Conservation (phyloP, 1,140 invertebrate genomes). For the Heliothis virescens region DNA sequence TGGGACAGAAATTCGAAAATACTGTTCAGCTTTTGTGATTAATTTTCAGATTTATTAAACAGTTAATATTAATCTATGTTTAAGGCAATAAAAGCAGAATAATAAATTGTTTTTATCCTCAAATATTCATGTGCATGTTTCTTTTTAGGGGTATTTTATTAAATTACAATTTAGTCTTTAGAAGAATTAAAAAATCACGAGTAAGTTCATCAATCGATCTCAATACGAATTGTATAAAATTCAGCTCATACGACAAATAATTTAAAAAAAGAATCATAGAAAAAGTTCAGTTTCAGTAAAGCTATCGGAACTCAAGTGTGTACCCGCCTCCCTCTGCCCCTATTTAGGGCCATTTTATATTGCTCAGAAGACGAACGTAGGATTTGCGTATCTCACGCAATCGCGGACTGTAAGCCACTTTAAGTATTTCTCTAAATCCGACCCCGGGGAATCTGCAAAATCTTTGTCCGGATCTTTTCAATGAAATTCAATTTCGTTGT, state of each 20-base stretch:
- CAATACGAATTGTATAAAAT: not conserved
- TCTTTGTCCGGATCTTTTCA: constrained; percentile 72
- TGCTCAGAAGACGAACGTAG: constrained; percentile 60
- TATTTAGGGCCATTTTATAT: constrained; percentile 62
- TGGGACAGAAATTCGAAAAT: not conserved
- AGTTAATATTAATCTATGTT: not conserved
- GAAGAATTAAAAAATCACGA: no score
- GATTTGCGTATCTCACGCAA: constrained; percentile 74
- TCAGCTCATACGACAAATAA: not conserved
- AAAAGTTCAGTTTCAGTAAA: not conserved
- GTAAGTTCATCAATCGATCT: no score
- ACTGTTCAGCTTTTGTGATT: not conserved
- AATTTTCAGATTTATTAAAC: not conserved
- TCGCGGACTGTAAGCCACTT: constrained; percentile 70
- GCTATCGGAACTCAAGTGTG: not conserved
- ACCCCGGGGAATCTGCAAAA: constrained; percentile 64
- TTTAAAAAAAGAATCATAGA: not conserved
- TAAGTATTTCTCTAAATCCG: constrained; percentile 69
- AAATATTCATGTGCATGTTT: no score
- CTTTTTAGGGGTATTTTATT: no score
- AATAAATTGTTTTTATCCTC: no score
- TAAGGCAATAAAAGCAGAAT: no score
- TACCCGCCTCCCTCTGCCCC: constrained; percentile 54
- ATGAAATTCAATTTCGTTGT: constrained; percentile 73
- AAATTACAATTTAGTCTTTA: no score